Percentiles rank a stretch among this genome's conserved stretches.
Evolutionary conservation across 2,888 invertebrate genomes (phyloP).

Genomic region (Serripes groenlandicus): DNA sequence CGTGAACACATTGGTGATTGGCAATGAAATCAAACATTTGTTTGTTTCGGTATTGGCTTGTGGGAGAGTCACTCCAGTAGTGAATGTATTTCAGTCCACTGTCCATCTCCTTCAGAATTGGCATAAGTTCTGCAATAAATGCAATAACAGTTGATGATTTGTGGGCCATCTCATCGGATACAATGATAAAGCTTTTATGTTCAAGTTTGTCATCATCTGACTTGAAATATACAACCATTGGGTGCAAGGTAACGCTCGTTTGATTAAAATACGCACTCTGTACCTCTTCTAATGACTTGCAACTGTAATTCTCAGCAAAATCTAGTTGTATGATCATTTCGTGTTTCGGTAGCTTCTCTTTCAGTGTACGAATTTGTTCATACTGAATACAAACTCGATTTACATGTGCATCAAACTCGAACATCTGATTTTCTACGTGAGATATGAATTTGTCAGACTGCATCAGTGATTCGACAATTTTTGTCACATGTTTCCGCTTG

Average conservation of each 20-base stretch:
- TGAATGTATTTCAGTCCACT: conserved; percentile 37
- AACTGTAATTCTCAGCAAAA: conserved; percentile 62
- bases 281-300: conserved; percentile 50
- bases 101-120: conserved; percentile 45
- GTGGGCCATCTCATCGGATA: conserved; percentile 63
- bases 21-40: conserved; percentile 54
- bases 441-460: conserved; percentile 23
- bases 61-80: conserved; percentile 65
- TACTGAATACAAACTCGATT: conserved; percentile 54
- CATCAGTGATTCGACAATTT: conserved; percentile 23
- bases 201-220: conserved; percentile 19
- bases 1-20: conserved; percentile 37
- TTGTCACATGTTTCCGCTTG: conserved; percentile 38
- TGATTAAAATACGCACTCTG: conserved; percentile 59
- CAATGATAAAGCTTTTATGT: conserved; percentile 55
- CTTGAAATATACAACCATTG: conserved; percentile 62
- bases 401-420: conserved; percentile 59
- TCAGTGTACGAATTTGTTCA: conserved; percentile 35
- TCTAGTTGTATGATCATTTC: conserved; percentile 47
- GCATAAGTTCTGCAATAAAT: conserved; percentile 57
- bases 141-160: conserved; percentile 52
- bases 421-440: conserved; percentile 35
- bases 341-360: conserved; percentile 36
- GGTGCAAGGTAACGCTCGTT: conserved; percentile 59
- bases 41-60: conserved; percentile 66